Conservation (phyloP, 1,140 invertebrate genomes). For the Drosophila guanche region DNA sequence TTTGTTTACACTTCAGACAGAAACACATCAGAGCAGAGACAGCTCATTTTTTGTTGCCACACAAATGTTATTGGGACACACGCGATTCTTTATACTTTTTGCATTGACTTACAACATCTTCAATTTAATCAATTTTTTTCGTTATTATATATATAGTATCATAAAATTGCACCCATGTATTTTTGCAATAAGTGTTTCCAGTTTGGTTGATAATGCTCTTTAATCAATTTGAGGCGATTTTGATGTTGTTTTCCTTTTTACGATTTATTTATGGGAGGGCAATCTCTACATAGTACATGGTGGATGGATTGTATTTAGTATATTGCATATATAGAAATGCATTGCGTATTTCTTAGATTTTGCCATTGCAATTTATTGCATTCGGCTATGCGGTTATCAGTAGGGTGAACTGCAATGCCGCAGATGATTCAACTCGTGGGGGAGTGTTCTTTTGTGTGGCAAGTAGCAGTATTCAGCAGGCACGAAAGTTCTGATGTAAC, state of each 20-base stretch:
- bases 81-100: constrained; percentile 23
- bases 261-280: constrained; percentile 40
- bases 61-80: constrained; percentile 63
- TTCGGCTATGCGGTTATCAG: constrained; percentile 41
- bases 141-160: constrained; percentile 8
- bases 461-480: constrained; percentile 18
- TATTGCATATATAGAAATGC: constrained; percentile 6
- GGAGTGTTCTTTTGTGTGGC: constrained; percentile 37
- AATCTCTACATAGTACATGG: constrained; percentile 5
- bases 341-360: constrained; percentile 50
- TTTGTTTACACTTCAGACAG: constrained; percentile 46
- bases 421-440: constrained; percentile 34
- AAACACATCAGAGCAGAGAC: constrained; percentile 23
- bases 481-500: constrained; percentile 32
- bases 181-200: constrained; percentile 34
- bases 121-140: constrained; percentile 40
- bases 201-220: constrained; percentile 49
- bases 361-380: constrained; percentile 58
- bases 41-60: constrained; percentile 66
- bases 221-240: constrained; percentile 58
- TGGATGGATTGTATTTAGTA: constrained; percentile 1
- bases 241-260: constrained; percentile 19
- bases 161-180: constrained; percentile 6
- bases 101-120: constrained; percentile 59
- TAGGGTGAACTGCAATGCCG: constrained; percentile 17